Conservation (phyloP, 2,113 vertebrate species). For the Gopherus evgoodei region DNA sequence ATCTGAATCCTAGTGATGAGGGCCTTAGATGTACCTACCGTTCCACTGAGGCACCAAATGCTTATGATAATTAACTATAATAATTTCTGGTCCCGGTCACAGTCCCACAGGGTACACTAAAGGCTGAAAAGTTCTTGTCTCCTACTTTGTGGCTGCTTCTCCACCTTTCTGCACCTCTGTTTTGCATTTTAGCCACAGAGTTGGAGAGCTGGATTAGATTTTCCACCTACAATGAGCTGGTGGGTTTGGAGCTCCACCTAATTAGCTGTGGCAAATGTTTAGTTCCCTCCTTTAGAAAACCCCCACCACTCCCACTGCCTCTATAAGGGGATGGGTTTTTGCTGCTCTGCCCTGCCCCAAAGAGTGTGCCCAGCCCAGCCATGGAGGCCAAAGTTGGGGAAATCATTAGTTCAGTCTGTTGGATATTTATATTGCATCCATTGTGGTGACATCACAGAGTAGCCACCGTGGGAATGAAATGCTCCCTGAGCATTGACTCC, state of each 20-base stretch:
- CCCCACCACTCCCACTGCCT: accelerated
- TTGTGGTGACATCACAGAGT: background rate
- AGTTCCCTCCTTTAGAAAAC: background rate
- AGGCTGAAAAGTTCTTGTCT: background rate
- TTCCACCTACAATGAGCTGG: background rate
- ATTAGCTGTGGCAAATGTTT: background rate
- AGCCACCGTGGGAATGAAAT: background rate
- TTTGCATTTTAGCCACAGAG: background rate
- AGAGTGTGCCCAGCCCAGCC: background rate
- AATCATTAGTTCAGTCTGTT: background rate
- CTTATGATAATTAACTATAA: background rate
- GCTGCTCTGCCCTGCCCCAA: background rate
- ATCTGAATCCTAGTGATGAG: background rate
- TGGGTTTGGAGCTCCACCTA: background rate
- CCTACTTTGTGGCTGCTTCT: background rate
- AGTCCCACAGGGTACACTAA: background rate
- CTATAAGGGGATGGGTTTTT: background rate
- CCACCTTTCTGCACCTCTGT: background rate
- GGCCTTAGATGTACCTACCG: background rate
- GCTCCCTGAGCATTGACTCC: background rate
- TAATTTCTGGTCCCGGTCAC: background rate
- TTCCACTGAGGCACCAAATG: background rate
- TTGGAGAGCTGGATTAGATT: background rate
- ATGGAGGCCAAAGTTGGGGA: background rate
- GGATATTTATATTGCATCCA: background rate